Evolutionary conservation across 2,888 invertebrate genomes (phyloP), one percentile per base, ranked within the genome.

Genomic region (Odontomyia ornata): DNA sequence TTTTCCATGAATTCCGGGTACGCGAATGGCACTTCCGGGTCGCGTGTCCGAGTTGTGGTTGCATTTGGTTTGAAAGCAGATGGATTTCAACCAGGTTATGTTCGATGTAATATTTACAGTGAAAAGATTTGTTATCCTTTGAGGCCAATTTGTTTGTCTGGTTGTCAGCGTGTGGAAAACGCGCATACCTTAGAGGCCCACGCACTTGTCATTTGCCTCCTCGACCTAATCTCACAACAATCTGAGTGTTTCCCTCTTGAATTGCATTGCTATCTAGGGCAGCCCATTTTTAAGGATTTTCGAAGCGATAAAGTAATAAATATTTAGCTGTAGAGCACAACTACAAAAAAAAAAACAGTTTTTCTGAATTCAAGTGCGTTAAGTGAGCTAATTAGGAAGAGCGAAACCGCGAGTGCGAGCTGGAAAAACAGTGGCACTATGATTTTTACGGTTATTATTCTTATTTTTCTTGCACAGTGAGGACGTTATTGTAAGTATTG

Each of bases 11-110:
- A 46, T 69, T 73, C 36, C 60, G 73, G 36, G 43, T 43, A 27
- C 36, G 9, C 36, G 36, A 46, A 73, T 25, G n/a, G 23, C 27
- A 73, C 28, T 72, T 72, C 71, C 71, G 71, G 71, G 71, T 72
- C 28, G 71, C 15, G 52, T 21, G 60, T 73, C 52, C 5, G 36
- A 69, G 46, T 27, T 47, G 69, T n/a, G 47, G 43, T 46, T 46
- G 69, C 30, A 30, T 25, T 69, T 69, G 3, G 18, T 69, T 3
- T 46, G 25, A 47, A 69, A 65, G 11, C 46, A 23, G 69, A 15
- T 15, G 5, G 46, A 46, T 46, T 46, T 69, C 47, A 46, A 21
- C 15, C 47, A 9, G 69, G 30, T 43, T 67, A 11, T 7, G 43
- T 2, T 5, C 43, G 30, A 46, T 47, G n/a, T 5, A 23, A 46